A percentile compares a stretch with the other conserved stretches of the same genome.
phyloP scores from a whole-genome alignment of 1,140 invertebrate genomes.

The Nautilus pompilius region DNA sequence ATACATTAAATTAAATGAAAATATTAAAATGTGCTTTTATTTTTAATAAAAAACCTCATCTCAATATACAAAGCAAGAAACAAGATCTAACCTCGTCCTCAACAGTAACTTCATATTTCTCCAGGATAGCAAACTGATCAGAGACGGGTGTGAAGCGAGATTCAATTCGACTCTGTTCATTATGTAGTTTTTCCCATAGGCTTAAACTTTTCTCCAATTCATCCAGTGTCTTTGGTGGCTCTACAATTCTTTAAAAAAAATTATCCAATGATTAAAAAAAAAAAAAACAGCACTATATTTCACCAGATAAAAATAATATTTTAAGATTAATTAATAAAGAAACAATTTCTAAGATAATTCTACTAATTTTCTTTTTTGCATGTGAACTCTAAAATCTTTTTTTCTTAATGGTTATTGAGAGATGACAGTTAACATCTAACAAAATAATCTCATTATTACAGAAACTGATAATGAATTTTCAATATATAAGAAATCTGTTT shows the following conservation, averaged over 20 bases:
- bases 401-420: too few relatives aligned
- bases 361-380: background rate
- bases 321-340: background rate
- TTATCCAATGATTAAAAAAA: conserved; percentile 3
- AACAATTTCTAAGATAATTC: background rate
- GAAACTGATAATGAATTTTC: too few relatives aligned
- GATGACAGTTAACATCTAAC: too few relatives aligned
- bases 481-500: too few relatives aligned
- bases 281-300: background rate
- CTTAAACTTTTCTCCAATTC: conserved; percentile 57
- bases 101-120: conserved; percentile 63
- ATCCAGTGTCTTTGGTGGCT: conserved; percentile 54
- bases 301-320: background rate
- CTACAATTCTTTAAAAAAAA: conserved; percentile 38
- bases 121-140: conserved; percentile 70
- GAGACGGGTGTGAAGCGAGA: conserved; percentile 68
- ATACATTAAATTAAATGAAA: too few relatives aligned
- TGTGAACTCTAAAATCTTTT: background rate
- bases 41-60: too few relatives aligned
- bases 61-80: too few relatives aligned
- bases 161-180: conserved; percentile 63
- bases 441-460: too few relatives aligned
- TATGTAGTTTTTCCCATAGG: conserved; percentile 65
- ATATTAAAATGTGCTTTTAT: too few relatives aligned
- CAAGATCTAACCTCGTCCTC: conserved; percentile 45